phyloP scores from a whole-genome alignment of 2,888 invertebrate species.

The Lepetodrilus schrolli region DNA sequence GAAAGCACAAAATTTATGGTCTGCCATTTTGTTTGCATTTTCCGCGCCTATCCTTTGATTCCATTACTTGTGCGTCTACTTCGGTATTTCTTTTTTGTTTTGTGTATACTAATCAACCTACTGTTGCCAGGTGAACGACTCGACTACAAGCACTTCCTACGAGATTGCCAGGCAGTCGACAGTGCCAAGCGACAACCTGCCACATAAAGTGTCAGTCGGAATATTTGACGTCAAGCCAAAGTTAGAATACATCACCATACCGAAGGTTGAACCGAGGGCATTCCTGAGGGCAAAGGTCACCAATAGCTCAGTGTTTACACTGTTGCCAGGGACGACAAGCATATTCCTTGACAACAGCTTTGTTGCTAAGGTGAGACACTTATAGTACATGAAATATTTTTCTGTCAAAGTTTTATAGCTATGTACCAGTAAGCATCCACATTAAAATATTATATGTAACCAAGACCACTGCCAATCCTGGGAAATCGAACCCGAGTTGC shows the following conservation, averaged over 20 bases:
- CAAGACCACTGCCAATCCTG: no score
- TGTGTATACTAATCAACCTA: no score
- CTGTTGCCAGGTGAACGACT: constrained; percentile 73
- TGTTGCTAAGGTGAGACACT: constrained; percentile 69
- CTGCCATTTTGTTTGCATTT: no score
- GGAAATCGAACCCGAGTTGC: no score
- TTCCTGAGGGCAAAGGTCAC: constrained; percentile 74
- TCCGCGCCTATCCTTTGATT: no score
- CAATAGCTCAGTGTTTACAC: constrained; percentile 73
- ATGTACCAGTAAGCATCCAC: background rate
- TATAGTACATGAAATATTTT: no score
- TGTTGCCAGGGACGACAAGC: constrained; percentile 74
- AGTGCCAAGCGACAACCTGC: constrained; percentile 72
- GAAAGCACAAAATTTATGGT: no score
- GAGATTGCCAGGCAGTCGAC: constrained; percentile 72
- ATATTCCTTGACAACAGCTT: constrained; percentile 77
- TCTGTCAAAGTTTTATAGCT: background rate
- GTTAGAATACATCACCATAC: constrained; percentile 74
- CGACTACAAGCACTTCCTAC: constrained; percentile 72
- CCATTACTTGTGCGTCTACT: no score
- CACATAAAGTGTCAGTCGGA: constrained; percentile 72
- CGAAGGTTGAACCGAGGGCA: constrained; percentile 72
- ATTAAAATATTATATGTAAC: background rate
- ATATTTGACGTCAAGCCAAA: constrained; percentile 73
- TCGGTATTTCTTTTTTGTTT: no score